Base-by-base conservation (phyloP, 2,888 invertebrate genomes). In the Palloptera scutellata region DNA sequence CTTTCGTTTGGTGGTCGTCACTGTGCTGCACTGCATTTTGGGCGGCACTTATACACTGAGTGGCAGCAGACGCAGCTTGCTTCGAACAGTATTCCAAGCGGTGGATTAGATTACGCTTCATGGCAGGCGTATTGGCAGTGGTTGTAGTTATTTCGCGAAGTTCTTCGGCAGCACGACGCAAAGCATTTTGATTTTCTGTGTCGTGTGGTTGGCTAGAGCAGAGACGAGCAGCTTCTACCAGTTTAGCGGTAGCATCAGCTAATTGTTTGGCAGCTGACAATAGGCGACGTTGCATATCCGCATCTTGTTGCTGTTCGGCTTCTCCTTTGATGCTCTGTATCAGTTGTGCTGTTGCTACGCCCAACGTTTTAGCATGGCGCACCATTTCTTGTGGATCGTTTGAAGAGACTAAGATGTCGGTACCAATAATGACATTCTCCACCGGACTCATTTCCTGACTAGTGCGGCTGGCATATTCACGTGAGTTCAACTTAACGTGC, bases 261-360 rank as follows among this genome's bases (percentile, higher is more conserved):
- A 95, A 83, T 66, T 94, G 89, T 82, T 97, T 97, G 15, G 99
- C 99, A 0, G 99, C 99, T 0, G 96, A 96, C 57, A 99, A 85
- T 62, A 99, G 86, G 67, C 94, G 90, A 72, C 94, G 90, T 78
- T 97, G 97, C n/a, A 92, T 88, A 64, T 96, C 96, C 0, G 95
- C 91, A 82, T 93, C 93, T 0, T 92, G 91, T 78, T 95, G 92
- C 51, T 89, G 89, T 79, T 97, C 97, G 0, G 98, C 98, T 81
- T 98, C 97, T 58, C 95, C 91, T 87, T 98, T 96, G 79, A 99
- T 97, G 76, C 94, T 94, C 78, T 95, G 93, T 70, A 98, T 97
- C 67, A 98, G 88, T 72, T 95, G 92, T 0, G 97, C 95, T 0
- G 97, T 98, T 20, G 97, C 97, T 86, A 96, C 95, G 0, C 97